These are phyloP conservation scores for Myoxocephalus aenaeus DNA, from an alignment of 2,797 vertebrate species.

Conservation along the genomic window DNA sequence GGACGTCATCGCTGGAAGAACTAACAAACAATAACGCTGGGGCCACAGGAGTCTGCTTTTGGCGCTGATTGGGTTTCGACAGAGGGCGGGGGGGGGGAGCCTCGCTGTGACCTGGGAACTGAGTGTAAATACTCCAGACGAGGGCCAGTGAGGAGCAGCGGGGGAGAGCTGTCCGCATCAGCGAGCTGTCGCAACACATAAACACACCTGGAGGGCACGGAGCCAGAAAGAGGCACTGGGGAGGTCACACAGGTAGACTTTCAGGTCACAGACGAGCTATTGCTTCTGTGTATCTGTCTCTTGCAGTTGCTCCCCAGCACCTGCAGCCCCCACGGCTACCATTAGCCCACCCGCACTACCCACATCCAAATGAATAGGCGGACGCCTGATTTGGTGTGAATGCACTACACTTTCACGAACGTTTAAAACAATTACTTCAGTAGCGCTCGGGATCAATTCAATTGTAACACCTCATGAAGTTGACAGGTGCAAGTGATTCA, in stretches of 20 bases:
- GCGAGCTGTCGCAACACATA: constrained; percentile 32
- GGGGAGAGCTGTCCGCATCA: neutral
- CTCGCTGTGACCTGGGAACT: neutral
- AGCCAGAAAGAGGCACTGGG: constrained; percentile 10
- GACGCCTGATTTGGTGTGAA: too few relatives aligned
- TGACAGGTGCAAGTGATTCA: too few relatives aligned
- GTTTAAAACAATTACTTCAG: neutral
- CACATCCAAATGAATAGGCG: too few relatives aligned
- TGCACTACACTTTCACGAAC: too few relatives aligned
- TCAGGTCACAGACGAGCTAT: neutral
- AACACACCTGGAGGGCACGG: constrained; percentile 43
- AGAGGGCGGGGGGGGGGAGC: neutral
- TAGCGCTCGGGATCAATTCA: too few relatives aligned
- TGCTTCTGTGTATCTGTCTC: neutral
- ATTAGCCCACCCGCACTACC: too few relatives aligned
- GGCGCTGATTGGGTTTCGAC: neutral
- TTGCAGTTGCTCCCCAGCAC: neutral
- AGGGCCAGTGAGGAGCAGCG: constrained; percentile 13
- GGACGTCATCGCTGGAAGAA: constrained; percentile 47
- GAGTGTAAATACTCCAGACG: constrained; percentile 1
- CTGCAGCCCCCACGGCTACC: too few relatives aligned
- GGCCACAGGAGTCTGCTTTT: constrained; percentile 43
- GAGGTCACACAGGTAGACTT: constrained; percentile 31
- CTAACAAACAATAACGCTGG: constrained; percentile 46
- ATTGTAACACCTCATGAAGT: neutral